phyloP scores from a whole-genome alignment of 2,113 vertebrate species.

The Budorcas taxicolor region DNA sequence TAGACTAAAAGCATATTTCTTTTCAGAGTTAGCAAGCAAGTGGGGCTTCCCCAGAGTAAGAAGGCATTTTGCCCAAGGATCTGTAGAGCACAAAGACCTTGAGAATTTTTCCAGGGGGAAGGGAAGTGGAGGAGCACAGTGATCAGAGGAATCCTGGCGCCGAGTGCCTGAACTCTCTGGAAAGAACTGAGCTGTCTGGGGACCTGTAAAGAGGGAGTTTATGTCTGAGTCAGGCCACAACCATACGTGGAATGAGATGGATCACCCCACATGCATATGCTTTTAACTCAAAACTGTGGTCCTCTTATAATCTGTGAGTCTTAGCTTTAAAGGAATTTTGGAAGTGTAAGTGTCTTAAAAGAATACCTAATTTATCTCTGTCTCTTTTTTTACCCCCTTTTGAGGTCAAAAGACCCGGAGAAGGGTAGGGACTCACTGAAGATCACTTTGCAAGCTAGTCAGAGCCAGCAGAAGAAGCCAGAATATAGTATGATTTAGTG shows the following conservation, averaged over 20 bases:
- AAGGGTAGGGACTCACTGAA: background rate
- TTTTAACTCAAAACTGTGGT: background rate
- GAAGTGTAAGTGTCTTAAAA: background rate
- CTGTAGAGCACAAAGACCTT: background rate
- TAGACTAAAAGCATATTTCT: background rate
- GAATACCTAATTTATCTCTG: background rate
- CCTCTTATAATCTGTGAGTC: background rate
- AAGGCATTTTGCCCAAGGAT: background rate
- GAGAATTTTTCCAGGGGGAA: background rate
- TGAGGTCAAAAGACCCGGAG: background rate
- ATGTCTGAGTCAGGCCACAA: background rate
- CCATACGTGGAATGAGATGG: background rate
- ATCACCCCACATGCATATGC: background rate
- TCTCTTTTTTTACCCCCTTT: background rate
- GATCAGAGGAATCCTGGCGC: background rate
- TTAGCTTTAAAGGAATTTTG: background rate
- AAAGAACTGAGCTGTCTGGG: background rate
- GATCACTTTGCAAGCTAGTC: background rate
- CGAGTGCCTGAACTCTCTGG: background rate
- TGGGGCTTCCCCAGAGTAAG: background rate
- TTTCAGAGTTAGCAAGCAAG: background rate
- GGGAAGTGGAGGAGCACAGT: background rate
- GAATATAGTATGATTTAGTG: background rate
- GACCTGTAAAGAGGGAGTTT: background rate
- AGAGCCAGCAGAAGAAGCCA: background rate